phyloP scores from a whole-genome alignment of 2,113 vertebrate species.

The Anarrhichthys ocellatus region DNA sequence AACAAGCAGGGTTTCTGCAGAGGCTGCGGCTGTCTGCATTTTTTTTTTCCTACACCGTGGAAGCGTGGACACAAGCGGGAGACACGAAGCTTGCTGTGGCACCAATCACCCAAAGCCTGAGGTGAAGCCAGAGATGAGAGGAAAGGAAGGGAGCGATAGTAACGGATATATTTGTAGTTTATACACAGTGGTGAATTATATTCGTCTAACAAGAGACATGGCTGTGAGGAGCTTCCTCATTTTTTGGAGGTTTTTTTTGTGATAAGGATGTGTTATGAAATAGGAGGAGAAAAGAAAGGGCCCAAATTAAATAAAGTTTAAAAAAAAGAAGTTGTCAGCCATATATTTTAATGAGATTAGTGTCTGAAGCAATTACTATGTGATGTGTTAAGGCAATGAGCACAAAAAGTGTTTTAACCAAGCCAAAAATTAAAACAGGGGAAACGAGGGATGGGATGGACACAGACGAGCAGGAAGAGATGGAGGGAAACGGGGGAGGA shows the following conservation, averaged over 20 bases:
- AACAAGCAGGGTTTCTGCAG: slow-evolving; percentile 38
- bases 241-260: not conserved
- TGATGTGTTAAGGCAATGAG: slow-evolving; percentile 32
- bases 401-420: slow-evolving; percentile 3
- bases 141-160: slow-evolving; percentile 23
- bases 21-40: slow-evolving; percentile 40
- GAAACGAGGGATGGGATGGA: not conserved
- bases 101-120: slow-evolving; percentile 59
- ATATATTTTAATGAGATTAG: slow-evolving; percentile 51
- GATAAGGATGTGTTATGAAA: slow-evolving; percentile 45
- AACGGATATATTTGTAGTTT: slow-evolving; percentile 63
- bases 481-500: not conserved
- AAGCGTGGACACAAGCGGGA: slow-evolving; percentile 50
- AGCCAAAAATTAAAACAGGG: not conserved
- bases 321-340: slow-evolving; percentile 21
- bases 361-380: slow-evolving; percentile 41
- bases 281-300: slow-evolving; percentile 12
- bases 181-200: slow-evolving; percentile 53
- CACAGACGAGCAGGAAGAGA: not conserved
- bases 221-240: slow-evolving; percentile 41
- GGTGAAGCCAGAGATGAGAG: slow-evolving; percentile 52
- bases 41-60: slow-evolving; percentile 30
- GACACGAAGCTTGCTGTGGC: slow-evolving; percentile 44
- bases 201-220: slow-evolving; percentile 53
- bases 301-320: slow-evolving; percentile 39